Conservation (phyloP, 2,797 vertebrate genomes). For the Neopelma chrysocephalum region DNA sequence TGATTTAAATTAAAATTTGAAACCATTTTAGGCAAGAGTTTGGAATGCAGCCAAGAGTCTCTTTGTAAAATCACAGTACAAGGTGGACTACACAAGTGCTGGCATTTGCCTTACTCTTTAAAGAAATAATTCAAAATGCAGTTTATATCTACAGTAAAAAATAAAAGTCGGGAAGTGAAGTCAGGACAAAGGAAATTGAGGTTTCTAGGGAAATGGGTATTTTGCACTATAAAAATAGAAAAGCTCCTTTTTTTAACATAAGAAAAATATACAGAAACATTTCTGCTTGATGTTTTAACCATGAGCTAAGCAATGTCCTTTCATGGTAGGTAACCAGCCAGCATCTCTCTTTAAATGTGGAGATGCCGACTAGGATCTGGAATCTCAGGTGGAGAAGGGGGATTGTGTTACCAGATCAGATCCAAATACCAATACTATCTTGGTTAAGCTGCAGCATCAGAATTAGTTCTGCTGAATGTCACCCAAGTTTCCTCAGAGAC, state of each 20-base stretch:
- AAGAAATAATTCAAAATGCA: neutral
- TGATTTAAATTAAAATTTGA: neutral
- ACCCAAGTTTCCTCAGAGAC: neutral
- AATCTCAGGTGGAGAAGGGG: neutral
- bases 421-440: neutral
- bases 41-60: neutral
- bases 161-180: neutral
- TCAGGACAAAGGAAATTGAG: neutral
- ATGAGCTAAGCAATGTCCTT: neutral
- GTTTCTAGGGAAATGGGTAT: neutral
- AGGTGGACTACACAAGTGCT: neutral
- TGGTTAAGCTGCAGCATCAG: constrained; percentile 1
- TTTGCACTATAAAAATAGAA: neutral
- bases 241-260: neutral
- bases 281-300: neutral
- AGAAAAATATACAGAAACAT: neutral
- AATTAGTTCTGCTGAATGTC: constrained; percentile 16
- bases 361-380: constrained; percentile 22
- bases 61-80: neutral
- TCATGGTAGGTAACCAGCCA: neutral
- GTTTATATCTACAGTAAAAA: neutral
- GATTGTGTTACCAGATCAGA: constrained; percentile 16
- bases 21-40: neutral
- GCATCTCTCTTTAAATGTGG: neutral
- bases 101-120: neutral